Conservation (phyloP, 2,797 vertebrate species). For the Sternotherus odoratus region DNA sequence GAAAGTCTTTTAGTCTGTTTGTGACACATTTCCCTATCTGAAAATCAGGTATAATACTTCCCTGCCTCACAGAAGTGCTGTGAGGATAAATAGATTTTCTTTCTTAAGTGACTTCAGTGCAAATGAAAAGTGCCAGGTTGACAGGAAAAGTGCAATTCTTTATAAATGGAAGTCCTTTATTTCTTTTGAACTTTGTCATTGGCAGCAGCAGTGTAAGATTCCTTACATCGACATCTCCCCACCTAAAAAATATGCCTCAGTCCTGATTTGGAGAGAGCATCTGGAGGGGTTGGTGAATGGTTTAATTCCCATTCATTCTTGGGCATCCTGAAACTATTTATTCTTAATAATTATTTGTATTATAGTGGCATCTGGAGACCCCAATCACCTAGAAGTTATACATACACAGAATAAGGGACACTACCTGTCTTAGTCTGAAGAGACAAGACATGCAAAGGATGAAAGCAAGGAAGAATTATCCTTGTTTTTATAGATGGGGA, state of each 20-base stretch:
- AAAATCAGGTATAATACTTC: too few species aligned
- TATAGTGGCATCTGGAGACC: not conserved
- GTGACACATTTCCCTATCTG: too few species aligned
- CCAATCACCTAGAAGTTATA: not conserved
- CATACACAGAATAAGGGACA: not conserved
- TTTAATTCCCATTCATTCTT: not conserved
- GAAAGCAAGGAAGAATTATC: not conserved
- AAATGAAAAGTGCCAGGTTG: not conserved
- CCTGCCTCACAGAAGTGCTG: too few species aligned
- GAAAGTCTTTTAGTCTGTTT: too few species aligned
- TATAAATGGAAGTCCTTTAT: not conserved
- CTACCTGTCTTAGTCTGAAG: not conserved
- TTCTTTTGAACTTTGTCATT: not conserved
- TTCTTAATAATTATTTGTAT: not conserved
- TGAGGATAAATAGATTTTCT: not conserved
- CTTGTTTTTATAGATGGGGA: constrained; percentile 3
- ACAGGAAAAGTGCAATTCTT: not conserved
- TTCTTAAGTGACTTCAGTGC: not conserved
- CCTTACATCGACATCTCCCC: not conserved
- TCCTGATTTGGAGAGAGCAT: not conserved
- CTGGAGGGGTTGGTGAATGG: not conserved
- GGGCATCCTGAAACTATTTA: not conserved
- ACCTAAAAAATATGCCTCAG: not conserved
- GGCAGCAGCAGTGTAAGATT: not conserved
- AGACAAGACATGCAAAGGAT: not conserved